Conservation (phyloP, 2,888 invertebrate genomes). For the Dorcus hopei region DNA sequence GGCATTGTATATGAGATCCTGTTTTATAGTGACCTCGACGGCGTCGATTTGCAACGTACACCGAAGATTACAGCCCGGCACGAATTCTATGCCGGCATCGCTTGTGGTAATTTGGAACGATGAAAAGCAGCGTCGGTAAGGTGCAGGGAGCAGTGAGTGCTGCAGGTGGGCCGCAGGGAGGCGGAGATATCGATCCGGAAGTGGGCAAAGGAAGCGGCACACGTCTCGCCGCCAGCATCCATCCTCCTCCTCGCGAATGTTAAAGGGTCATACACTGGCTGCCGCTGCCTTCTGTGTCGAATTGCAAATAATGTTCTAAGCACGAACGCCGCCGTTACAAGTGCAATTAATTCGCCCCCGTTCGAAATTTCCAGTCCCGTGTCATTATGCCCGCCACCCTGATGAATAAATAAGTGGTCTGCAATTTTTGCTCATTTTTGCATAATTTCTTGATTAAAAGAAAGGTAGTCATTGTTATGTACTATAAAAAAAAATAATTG, state of each 20-base stretch:
- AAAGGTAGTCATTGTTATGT: too few species aligned
- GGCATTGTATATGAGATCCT: background rate
- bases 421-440: too few species aligned
- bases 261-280: slow-evolving; percentile 28
- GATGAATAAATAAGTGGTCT: too few species aligned
- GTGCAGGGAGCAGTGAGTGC: slow-evolving; percentile 12
- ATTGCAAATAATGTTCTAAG: background rate
- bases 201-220: slow-evolving; percentile 28
- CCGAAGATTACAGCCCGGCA: background rate
- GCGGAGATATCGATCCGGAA: slow-evolving; percentile 28
- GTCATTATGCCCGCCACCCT: background rate
- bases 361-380: background rate
- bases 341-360: background rate
- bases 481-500: too few species aligned
- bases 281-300: slow-evolving; percentile 7
- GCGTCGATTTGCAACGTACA: background rate
- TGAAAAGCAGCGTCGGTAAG: slow-evolving; percentile 2
- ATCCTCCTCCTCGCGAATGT: slow-evolving; percentile 29
- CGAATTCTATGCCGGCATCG: slow-evolving; percentile 5
- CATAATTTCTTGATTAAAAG: too few species aligned
- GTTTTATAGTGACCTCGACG: background rate
- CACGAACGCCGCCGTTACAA: background rate
- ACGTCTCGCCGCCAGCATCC: slow-evolving; percentile 29
- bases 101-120: slow-evolving; percentile 7
- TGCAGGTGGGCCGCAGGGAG: slow-evolving; percentile 25